These are phyloP conservation scores for Nesogale talazaci DNA, from an alignment of 2,113 vertebrate species.

Conservation along the genomic window DNA sequence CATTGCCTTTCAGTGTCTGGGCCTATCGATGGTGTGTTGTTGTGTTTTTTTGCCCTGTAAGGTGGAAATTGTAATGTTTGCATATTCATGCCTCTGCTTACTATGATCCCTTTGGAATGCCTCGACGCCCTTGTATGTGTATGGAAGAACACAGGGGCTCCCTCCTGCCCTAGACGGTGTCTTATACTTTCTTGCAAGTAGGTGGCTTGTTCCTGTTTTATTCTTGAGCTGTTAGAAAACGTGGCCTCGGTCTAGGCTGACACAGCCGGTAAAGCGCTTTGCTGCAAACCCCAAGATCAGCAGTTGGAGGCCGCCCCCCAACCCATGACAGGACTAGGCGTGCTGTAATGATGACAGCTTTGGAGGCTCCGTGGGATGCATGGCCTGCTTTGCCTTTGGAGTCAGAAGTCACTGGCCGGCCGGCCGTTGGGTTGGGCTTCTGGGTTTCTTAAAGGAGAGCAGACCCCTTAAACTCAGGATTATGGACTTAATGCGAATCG, in stretches of 20 bases:
- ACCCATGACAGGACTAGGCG: neutral
- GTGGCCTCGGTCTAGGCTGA: neutral
- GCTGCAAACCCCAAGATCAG: neutral
- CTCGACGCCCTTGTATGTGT: slow-evolving; percentile 23
- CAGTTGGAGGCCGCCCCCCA: neutral
- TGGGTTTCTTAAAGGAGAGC: slow-evolving; percentile 42
- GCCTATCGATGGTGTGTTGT: slow-evolving; percentile 47
- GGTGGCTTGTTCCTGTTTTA: slow-evolving; percentile 33
- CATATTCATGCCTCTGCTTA: slow-evolving; percentile 59
- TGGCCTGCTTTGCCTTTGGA: neutral
- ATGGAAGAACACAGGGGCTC: neutral
- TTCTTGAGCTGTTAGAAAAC: slow-evolving; percentile 43
- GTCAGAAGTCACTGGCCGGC: neutral
- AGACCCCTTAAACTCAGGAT: neutral
- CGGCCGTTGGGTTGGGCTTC: neutral
- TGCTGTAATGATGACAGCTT: neutral
- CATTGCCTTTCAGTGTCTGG: slow-evolving; percentile 67
- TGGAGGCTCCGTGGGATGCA: neutral
- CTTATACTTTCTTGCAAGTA: slow-evolving; percentile 41
- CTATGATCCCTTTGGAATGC: slow-evolving; percentile 36
- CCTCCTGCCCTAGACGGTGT: neutral
- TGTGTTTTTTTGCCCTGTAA: neutral
- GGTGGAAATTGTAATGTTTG: slow-evolving; percentile 64
- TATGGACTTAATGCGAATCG: slow-evolving; percentile 14
- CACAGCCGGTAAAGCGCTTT: neutral